A percentile compares a stretch with the other conserved stretches of the same genome.
phyloP scores from a whole-genome alignment of 1,140 invertebrate genomes.

The Drosophila malerkotliana region DNA sequence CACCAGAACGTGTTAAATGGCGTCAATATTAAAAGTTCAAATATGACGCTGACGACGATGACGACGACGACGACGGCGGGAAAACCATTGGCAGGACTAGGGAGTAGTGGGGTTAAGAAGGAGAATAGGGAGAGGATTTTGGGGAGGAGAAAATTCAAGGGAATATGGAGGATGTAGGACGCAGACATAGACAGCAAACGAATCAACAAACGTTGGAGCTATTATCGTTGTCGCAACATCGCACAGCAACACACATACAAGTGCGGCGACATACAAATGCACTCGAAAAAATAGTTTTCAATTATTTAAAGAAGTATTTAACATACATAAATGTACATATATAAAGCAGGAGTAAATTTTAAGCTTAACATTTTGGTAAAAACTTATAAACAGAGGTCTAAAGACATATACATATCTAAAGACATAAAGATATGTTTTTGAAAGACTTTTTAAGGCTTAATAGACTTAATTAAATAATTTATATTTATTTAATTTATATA shows the following conservation, averaged over 20 bases:
- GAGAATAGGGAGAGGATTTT: constrained; percentile 91
- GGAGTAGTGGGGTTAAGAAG: constrained; percentile 85
- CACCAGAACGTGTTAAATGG: constrained; percentile 97
- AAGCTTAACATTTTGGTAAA: no score
- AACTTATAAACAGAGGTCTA: no score
- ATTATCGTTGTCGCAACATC: constrained; percentile 92
- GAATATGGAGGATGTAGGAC: constrained; percentile 93
- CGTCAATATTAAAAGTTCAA: constrained; percentile 85
- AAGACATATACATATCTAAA: no score
- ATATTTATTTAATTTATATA: no score
- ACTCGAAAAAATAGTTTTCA: background rate
- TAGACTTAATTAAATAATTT: no score
- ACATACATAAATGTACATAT: no score
- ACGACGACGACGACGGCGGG: constrained; percentile 86
- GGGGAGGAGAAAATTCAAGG: constrained; percentile 88
- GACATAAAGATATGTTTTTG: no score
- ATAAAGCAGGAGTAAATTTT: no score
- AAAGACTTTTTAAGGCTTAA: no score
- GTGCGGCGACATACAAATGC: constrained; percentile 10
- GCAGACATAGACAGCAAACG: constrained; percentile 95
- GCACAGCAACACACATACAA: constrained; percentile 86
- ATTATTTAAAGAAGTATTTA: no score
- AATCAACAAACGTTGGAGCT: constrained; percentile 92
- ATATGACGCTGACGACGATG: constrained; percentile 88
- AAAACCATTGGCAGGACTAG: constrained; percentile 90